Evolutionary conservation across 2,888 invertebrate genomes (phyloP), one percentile per base, ranked within the genome.

Genomic region (Danaus chrysippus): DNA sequence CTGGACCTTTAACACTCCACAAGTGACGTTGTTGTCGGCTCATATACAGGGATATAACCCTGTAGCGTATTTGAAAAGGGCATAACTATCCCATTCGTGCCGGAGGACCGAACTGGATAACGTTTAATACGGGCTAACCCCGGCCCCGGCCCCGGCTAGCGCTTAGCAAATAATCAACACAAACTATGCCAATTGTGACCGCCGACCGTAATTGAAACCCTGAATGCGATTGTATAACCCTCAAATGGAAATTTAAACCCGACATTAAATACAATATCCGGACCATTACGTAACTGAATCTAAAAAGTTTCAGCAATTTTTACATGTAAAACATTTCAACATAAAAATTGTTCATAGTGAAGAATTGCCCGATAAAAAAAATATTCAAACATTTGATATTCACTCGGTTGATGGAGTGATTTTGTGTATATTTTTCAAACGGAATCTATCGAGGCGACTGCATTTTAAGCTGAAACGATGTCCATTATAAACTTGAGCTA

Each of bases 141-240:
- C 65, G 58, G 34, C 41, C 53, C 43, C 23, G 52, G 17, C 44
- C 54, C 44, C 65, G 58, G 34, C 41, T 46, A 56, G 58, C 57
- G 62, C 58, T 67, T 58, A 54, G 63, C 63, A 62, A 66, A 65
- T 69, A 68, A 71, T 67, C 65, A 68, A 70, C 65, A 54, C 68
- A 65, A 71, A 70, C 67, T 71, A 64, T 65, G 69, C 61, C 70
- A 69, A 69, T 70, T 67, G 67, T 57, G 63, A 65, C 66, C 66
- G 58, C 64, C 54, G 58, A 62, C 63, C 68, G 55, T 64, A 67
- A 68, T 69, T 70, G 65, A 62, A 61, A 66, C 66, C 66, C 67
- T 42, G 49, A 43, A 46, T 43, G 43, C 56, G 42, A 57, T 61
- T 62, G 53, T 62, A 55, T 62, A 64, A 66, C 62, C 57, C 63